A percentile compares a stretch with the other conserved stretches of the same genome.
Evolutionary conservation across 2,888 invertebrate genomes (phyloP).

Genomic region (Muscina levida): DNA sequence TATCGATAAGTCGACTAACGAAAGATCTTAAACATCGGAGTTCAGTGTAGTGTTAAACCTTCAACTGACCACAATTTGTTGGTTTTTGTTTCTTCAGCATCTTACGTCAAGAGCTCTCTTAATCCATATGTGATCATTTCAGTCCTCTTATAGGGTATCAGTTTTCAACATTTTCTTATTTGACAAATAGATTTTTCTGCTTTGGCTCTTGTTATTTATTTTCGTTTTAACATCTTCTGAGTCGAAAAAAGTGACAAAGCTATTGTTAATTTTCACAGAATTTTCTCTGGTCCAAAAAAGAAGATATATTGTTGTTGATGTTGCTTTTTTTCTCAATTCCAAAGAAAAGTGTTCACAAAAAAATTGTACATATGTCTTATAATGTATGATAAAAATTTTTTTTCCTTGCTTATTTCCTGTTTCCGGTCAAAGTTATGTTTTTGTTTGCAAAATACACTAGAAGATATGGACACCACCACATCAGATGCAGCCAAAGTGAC

Average conservation of each 20-base stretch:
- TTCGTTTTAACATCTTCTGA: background rate
- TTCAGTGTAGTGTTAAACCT: too few species aligned
- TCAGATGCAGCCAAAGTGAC: background rate
- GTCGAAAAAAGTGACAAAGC: slow-evolving; percentile 9
- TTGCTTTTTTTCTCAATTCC: too few species aligned
- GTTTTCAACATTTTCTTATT: background rate
- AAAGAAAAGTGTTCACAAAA: too few species aligned
- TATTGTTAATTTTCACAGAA: slow-evolving; percentile 42
- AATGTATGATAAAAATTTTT: slow-evolving; percentile 39
- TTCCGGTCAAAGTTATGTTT: slow-evolving; percentile 56
- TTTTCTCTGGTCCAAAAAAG: slow-evolving; percentile 15
- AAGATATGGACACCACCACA: slow-evolving; percentile 14
- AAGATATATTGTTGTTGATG: too few species aligned
- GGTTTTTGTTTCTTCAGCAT: too few species aligned
- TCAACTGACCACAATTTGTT: too few species aligned
- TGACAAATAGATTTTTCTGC: background rate
- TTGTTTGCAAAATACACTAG: slow-evolving; percentile 15
- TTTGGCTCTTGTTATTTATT: slow-evolving; percentile 3
- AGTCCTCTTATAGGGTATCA: background rate
- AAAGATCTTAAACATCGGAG: too few species aligned
- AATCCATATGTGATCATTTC: too few species aligned
- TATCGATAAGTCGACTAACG: too few species aligned
- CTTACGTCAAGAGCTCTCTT: too few species aligned
- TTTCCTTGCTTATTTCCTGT: slow-evolving; percentile 56
- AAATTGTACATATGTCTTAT: slow-evolving; percentile 37